A percentile compares a stretch with the other conserved stretches of the same genome.
Conservation (phyloP, 2,113 vertebrate genomes). For the Phyllostomus discolor region DNA sequence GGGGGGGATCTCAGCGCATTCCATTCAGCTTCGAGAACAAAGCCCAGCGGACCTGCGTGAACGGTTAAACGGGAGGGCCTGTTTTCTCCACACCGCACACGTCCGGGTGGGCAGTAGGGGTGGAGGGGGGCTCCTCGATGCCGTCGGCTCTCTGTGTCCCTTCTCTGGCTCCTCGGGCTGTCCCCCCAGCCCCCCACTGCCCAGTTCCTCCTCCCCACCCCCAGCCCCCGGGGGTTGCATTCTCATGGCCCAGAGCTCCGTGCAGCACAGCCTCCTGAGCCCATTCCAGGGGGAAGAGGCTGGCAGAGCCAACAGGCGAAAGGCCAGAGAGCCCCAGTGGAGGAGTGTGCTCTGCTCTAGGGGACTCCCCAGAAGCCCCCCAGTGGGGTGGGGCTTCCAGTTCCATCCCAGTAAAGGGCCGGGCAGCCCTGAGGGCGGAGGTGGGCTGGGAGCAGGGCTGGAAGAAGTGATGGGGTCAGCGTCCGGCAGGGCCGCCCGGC, state of each 20-base stretch:
- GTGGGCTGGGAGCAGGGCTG: background rate
- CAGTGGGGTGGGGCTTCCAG: background rate
- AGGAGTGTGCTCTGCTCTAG: background rate
- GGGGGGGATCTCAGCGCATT: background rate
- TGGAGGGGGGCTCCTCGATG: fast-evolving
- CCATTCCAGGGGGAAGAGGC: background rate
- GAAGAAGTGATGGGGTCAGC: no score
- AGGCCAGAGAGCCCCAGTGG: background rate
- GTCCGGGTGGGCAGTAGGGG: background rate
- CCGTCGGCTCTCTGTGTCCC: background rate
- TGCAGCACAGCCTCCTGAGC: background rate
- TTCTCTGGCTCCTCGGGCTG: background rate
- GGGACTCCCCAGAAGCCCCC: background rate
- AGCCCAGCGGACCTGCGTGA: background rate
- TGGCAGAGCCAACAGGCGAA: background rate
- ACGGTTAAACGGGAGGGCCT: background rate
- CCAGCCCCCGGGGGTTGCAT: background rate
- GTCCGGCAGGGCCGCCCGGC: background rate
- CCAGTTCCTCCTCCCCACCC: background rate
- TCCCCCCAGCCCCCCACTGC: no score
- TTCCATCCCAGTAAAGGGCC: fast-evolving
- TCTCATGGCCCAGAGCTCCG: background rate
- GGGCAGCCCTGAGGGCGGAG: no score
- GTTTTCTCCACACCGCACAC: background rate
- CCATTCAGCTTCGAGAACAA: background rate